These are phyloP conservation scores for Urosaurus nigricauda DNA, from an alignment of 2,797 vertebrate species.

Conservation along the genomic window DNA sequence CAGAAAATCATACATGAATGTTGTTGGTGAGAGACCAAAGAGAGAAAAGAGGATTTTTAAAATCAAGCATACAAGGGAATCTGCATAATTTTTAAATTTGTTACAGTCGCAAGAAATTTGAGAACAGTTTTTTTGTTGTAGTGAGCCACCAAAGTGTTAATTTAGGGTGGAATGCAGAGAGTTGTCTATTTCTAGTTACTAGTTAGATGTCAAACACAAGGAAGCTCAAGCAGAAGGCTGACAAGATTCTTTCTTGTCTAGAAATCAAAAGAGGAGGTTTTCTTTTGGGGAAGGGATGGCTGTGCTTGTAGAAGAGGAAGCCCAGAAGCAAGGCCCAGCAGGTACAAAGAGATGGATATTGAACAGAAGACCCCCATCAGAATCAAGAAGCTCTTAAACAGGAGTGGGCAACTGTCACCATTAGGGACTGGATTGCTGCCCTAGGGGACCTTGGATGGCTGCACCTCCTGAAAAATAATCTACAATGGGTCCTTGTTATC, in stretches of 20 bases:
- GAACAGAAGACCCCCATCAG: neutral
- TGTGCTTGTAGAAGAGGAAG: neutral
- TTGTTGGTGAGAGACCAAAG: neutral
- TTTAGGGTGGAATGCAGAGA: neutral
- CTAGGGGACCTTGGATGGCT: too few relatives aligned
- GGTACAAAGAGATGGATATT: neutral
- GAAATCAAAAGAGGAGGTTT: neutral
- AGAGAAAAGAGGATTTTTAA: neutral
- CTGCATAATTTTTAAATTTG: neutral
- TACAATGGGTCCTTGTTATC: too few relatives aligned
- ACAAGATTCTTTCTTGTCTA: neutral
- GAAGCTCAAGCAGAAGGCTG: neutral
- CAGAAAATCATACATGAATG: neutral
- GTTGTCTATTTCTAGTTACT: neutral
- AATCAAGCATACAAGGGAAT: neutral
- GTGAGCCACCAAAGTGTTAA: neutral
- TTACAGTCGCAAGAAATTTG: neutral
- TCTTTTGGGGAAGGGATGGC: neutral
- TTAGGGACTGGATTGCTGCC: too few relatives aligned
- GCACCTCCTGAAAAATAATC: too few relatives aligned
- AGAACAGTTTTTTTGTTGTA: neutral
- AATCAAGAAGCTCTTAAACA: neutral
- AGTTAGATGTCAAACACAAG: neutral
- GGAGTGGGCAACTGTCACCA: too few relatives aligned
- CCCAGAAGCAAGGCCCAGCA: neutral